Conservation (phyloP, 2,797 vertebrate species). For the Ptychobarbus kaznakovi region DNA sequence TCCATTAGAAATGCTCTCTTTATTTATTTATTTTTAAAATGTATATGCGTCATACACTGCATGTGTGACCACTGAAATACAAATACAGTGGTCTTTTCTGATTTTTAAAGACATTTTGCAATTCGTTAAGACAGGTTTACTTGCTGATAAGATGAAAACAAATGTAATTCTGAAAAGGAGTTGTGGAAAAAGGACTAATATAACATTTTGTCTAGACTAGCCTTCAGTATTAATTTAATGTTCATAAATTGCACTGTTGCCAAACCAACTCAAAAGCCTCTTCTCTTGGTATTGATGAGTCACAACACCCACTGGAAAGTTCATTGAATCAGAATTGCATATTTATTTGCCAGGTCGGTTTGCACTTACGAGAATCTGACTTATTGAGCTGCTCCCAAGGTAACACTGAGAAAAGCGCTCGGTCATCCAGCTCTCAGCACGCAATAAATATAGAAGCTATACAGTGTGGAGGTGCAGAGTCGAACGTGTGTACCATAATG, state of each 20-base stretch:
- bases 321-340: slow-evolving; percentile 4
- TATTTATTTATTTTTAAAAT: background rate
- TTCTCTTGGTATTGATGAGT: slow-evolving; percentile 38
- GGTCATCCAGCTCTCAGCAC: background rate
- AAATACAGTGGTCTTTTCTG: slow-evolving; percentile 56
- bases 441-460: background rate
- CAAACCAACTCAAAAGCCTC: slow-evolving; percentile 31
- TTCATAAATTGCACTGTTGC: slow-evolving; percentile 18
- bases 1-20: background rate
- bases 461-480: background rate
- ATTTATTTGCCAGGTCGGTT: slow-evolving; percentile 18
- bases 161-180: background rate
- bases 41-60: background rate
- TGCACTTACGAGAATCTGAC: slow-evolving; percentile 24
- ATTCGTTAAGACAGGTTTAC: slow-evolving; percentile 87
- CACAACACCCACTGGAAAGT: slow-evolving; percentile 30
- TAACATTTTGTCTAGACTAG: slow-evolving; percentile 4
- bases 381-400: background rate
- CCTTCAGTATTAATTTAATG: slow-evolving; percentile 27
- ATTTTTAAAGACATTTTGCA: slow-evolving; percentile 73
- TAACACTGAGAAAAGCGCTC: background rate
- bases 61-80: background rate
- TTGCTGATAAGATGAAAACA: slow-evolving; percentile 7
- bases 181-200: slow-evolving; percentile 19
- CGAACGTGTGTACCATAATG: background rate